A percentile compares a stretch with the other conserved stretches of the same genome.
Evolutionary conservation across 2,797 vertebrate species (phyloP).

Genomic region (Melanogrammus aeglefinus): DNA sequence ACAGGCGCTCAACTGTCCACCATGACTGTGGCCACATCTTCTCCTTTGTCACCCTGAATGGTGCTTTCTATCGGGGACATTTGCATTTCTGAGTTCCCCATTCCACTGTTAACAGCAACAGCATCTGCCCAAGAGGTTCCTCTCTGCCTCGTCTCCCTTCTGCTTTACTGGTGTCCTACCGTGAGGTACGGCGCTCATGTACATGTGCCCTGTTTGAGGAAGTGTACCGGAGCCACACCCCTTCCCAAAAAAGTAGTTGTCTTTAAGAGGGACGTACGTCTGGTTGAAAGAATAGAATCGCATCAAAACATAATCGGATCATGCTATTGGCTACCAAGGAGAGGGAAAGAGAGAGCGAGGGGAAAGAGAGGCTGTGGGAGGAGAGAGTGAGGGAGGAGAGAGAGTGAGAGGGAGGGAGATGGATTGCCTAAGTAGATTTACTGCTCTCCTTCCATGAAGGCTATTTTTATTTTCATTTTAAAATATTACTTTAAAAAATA

Average conservation of each 20-base stretch:
- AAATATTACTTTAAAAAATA: too few relatives aligned
- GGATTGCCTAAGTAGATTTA: neutral
- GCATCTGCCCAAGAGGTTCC: slow-evolving; percentile 43
- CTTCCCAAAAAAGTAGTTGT: neutral
- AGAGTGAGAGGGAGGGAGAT: neutral
- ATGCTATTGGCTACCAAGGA: neutral
- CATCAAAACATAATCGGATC: neutral
- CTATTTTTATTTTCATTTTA: too few relatives aligned
- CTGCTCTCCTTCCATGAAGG: too few relatives aligned
- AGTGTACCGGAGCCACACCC: neutral
- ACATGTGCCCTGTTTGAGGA: neutral
- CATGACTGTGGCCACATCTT: slow-evolving; percentile 31
- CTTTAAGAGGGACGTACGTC: neutral
- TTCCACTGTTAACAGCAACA: slow-evolving; percentile 58
- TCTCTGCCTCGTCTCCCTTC: slow-evolving; percentile 41
- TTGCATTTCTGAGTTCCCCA: slow-evolving; percentile 75
- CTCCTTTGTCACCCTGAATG: slow-evolving; percentile 51
- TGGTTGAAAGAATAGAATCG: neutral
- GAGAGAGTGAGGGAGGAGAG: neutral
- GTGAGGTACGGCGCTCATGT: slow-evolving; percentile 17
- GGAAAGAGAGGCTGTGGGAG: neutral
- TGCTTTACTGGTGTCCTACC: slow-evolving; percentile 63
- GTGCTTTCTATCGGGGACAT: slow-evolving; percentile 58
- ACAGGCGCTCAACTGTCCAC: neutral
- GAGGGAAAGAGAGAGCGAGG: neutral